A percentile compares a stretch with the other conserved stretches of the same genome.
These are phyloP conservation scores for Turritopsis rubra DNA, from an alignment of 30 jellyfish, hydroid and myxozoan genomes.

Conservation along the genomic window DNA sequence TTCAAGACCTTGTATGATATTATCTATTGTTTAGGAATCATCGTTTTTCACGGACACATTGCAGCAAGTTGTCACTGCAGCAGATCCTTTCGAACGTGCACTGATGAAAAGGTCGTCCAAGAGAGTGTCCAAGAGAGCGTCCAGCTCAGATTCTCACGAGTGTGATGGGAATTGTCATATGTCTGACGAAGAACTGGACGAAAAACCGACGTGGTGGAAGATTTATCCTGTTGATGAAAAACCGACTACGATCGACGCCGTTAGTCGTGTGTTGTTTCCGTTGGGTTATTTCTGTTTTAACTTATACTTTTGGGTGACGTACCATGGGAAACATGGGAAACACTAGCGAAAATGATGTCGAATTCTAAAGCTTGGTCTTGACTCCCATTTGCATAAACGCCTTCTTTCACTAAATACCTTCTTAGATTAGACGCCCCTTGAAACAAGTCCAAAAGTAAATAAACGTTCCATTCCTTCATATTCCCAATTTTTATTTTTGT, in stretches of 20 bases:
- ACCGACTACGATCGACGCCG: constrained; percentile 4
- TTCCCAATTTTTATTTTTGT: too few species aligned
- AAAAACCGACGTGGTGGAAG: constrained; percentile 13
- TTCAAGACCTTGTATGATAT: background rate
- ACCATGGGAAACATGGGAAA: background rate
- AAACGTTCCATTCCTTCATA: background rate
- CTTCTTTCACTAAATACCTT: too few species aligned
- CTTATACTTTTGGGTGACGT: background rate
- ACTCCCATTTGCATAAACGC: too few species aligned
- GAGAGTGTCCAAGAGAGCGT: background rate
- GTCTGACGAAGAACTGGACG: background rate
- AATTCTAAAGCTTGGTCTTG: background rate
- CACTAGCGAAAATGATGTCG: background rate
- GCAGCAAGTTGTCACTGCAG: background rate
- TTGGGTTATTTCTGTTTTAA: constrained; percentile 19
- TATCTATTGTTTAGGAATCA: background rate
- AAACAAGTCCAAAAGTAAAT: background rate
- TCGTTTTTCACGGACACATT: background rate
- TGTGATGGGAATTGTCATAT: background rate
- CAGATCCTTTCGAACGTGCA: background rate
- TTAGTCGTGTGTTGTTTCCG: constrained; percentile 23
- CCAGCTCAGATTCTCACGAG: too few species aligned
- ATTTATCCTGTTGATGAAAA: constrained; percentile 16
- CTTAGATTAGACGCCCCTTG: too few species aligned
- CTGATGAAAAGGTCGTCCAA: background rate